A percentile compares a stretch with the other conserved stretches of the same genome.
Conservation (phyloP, 1,140 invertebrate genomes). For the Caenorhabditis remanei region DNA sequence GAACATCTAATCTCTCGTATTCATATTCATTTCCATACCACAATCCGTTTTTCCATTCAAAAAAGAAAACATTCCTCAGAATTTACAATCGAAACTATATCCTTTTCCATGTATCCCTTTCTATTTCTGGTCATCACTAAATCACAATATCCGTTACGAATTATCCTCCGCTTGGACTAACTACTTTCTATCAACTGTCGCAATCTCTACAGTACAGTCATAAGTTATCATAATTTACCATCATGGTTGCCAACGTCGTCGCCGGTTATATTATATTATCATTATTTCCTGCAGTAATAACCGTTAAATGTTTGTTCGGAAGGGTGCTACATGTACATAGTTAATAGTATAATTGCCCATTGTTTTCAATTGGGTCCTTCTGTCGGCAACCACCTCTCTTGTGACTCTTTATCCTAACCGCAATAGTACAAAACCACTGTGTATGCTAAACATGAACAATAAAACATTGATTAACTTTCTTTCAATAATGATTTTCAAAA, state of each 20-base stretch:
- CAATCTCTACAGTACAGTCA: constrained; percentile 48
- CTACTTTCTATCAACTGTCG: constrained; percentile 35
- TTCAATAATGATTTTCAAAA: too few relatives aligned
- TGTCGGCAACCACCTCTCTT: constrained; percentile 21
- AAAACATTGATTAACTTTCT: too few relatives aligned
- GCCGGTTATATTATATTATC: constrained; percentile 44
- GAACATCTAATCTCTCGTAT: constrained; percentile 28
- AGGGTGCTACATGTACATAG: constrained; percentile 52
- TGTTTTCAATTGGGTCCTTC: constrained; percentile 54
- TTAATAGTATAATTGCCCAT: constrained; percentile 55
- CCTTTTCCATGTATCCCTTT: too few relatives aligned
- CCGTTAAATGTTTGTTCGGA: constrained; percentile 41
- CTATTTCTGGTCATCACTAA: neutral
- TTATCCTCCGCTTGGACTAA: constrained; percentile 2
- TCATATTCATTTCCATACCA: neutral
- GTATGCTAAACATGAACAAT: neutral
- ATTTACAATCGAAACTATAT: neutral
- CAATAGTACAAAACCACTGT: neutral
- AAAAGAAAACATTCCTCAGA: neutral
- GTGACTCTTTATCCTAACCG: constrained; percentile 22
- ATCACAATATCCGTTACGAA: constrained; percentile 50
- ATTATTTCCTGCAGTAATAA: constrained; percentile 51
- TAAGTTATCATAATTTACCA: constrained; percentile 56
- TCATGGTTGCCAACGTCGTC: constrained; percentile 32
- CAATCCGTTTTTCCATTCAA: neutral